phyloP scores from a whole-genome alignment of 2,888 invertebrate species.

The Mesopsocus fuscifrons region DNA sequence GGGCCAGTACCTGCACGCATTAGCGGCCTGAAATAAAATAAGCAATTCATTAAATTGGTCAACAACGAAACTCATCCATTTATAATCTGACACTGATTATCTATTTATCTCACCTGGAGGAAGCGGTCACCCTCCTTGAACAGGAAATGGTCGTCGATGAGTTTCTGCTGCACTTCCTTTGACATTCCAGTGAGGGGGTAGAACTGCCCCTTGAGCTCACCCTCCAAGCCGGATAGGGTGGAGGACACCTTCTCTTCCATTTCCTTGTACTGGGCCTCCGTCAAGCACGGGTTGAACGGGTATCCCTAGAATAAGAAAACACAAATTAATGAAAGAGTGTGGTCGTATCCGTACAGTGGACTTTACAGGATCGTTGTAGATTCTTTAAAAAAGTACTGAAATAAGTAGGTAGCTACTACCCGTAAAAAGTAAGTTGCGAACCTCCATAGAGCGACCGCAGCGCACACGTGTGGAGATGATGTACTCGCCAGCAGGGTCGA shows the following conservation, averaged over 20 bases:
- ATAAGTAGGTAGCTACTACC: not conserved
- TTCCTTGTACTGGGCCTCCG: conserved; percentile 92
- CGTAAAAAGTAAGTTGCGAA: not conserved
- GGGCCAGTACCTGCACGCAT: conserved; percentile 96
- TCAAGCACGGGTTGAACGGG: conserved; percentile 94
- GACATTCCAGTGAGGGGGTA: conserved; percentile 91
- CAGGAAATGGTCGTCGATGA: conserved; percentile 95
- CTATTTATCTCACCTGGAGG: conserved; percentile 29
- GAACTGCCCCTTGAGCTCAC: conserved; percentile 88
- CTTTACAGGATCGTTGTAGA: too few relatives aligned
- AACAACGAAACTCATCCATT: conserved; percentile 6
- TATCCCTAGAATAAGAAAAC: conserved; percentile 40
- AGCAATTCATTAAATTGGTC: conserved; percentile 8
- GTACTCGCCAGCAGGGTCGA: conserved; percentile 79
- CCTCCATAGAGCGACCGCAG: conserved; percentile 79
- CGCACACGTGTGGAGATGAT: conserved; percentile 92
- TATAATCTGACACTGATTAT: not conserved
- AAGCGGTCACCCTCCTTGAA: conserved; percentile 93
- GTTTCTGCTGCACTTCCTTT: conserved; percentile 86
- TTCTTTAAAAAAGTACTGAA: too few relatives aligned
- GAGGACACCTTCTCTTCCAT: conserved; percentile 81
- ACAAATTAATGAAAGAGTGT: conserved; percentile 5
- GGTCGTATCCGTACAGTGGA: too few relatives aligned
- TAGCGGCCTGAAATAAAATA: conserved; percentile 49
- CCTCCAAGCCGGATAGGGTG: conserved; percentile 63